A percentile compares a stretch with the other conserved stretches of the same genome.
These are phyloP conservation scores for Chymomyza costata DNA, from an alignment of 1,140 invertebrate genomes.

Conservation along the genomic window DNA sequence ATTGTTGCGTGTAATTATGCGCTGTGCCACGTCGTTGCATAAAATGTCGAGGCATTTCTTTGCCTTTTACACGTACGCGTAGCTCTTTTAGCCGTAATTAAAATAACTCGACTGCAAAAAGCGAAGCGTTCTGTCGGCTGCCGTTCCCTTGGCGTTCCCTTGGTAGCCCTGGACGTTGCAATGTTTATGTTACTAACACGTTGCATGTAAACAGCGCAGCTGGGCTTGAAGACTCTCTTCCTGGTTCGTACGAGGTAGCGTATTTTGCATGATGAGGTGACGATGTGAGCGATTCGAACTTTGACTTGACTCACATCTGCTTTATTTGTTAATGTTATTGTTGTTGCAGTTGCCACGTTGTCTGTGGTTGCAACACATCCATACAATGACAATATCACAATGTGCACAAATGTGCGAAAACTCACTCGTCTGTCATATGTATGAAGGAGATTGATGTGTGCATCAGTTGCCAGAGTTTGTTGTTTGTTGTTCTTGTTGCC, in stretches of 20 bases:
- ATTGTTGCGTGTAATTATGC: constrained; percentile 58
- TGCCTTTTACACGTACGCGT: constrained; percentile 49
- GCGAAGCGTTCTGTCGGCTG: background rate
- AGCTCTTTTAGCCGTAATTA: constrained; percentile 70
- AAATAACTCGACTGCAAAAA: constrained; percentile 54
- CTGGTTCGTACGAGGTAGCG: constrained; percentile 39
- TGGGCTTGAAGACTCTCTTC: constrained; percentile 27
- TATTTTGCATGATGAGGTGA: constrained; percentile 58
- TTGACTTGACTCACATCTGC: constrained; percentile 16
- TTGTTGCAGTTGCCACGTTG: constrained; percentile 45
- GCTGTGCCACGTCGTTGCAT: constrained; percentile 45
- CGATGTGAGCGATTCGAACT: constrained; percentile 34
- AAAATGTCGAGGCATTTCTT: constrained; percentile 38
- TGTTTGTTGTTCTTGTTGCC: background rate
- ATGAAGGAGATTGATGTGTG: too few species aligned
- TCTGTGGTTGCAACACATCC: constrained; percentile 18
- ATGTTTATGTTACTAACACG: constrained; percentile 69
- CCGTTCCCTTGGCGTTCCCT: too few species aligned
- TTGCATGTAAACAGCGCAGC: constrained; percentile 48
- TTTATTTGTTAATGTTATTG: background rate
- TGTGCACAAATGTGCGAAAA: constrained; percentile 45
- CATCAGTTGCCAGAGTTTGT: background rate
- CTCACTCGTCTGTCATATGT: constrained; percentile 22
- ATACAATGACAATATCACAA: constrained; percentile 34
- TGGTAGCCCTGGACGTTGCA: constrained; percentile 17